Base-by-base conservation (phyloP, 2,797 vertebrate species). In the Holocentrus rufus region DNA sequence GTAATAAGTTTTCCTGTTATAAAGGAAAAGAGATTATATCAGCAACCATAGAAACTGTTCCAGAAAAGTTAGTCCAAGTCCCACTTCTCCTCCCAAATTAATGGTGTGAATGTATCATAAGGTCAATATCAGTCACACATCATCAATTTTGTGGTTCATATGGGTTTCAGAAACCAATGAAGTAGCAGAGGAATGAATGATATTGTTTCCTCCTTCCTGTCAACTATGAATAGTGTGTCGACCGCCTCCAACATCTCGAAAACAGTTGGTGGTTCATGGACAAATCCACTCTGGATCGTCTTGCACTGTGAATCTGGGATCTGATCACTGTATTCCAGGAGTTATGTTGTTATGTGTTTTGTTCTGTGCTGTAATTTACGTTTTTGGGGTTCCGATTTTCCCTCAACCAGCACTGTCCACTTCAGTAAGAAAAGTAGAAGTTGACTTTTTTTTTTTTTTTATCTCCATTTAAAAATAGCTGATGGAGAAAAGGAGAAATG, bases 1-100 rank as follows among this genome's bases (percentile, higher is more conserved):
- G 36, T 31, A 39, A 56, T 30, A 22, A 27, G 15, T 55, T 66
- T 56, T 57, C 53, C 42, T 56, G 53, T 47, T 22, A 14, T 31
- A 30, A 57, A 31, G 54, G 39, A 69, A 69, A 50, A 50, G 66
- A 59, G 66, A 69, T 49, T 31, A 23, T 8, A 69, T 69, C 66
- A 44, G 36, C 7, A 39, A 22, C 25, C 20, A 25, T 17, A 18
- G 14, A 50, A 25, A 65, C 5, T 39, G 6, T 39, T 14, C 15
- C 23, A 9, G 23, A n/a, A 46, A 61, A 46, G 5, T 7, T 7
- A 23, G 20, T 53, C n/a, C 50, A 53, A 53, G 50, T 55, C 23
- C 5, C 25, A 30, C 15, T 52, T 22, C 10, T 22, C 50, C 2
- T 10, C 9, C 36, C 8, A 39, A 39, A 34, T 34, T 34, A 4